Evolutionary conservation across 2,113 vertebrate species (phyloP).

Genomic region (Hippocampus mohnikei): DNA sequence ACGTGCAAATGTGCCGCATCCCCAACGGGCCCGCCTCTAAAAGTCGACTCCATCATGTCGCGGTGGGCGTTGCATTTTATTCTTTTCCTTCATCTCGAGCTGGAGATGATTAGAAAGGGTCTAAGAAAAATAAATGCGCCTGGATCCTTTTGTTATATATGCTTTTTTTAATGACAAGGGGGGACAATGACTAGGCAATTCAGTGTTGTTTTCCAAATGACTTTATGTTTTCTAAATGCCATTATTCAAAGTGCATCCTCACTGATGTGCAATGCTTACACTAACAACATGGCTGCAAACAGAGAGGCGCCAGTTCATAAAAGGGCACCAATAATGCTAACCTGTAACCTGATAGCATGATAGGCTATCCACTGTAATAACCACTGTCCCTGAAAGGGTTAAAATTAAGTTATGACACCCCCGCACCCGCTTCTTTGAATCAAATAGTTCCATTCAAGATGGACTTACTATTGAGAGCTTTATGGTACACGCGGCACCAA

Average conservation of each 20-base stretch:
- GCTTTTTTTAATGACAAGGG: neutral
- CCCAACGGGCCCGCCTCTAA: constrained; percentile 29
- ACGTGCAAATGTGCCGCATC: constrained; percentile 55
- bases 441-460: neutral
- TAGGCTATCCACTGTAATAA: too few relatives aligned
- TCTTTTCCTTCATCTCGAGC: neutral
- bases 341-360: too few relatives aligned
- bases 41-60: constrained; percentile 37
- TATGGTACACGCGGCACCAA: neutral
- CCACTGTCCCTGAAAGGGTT: neutral
- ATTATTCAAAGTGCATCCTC: too few relatives aligned
- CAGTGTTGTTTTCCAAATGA: too few relatives aligned
- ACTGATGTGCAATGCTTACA: too few relatives aligned
- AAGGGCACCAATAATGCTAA: too few relatives aligned
- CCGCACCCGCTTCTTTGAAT: neutral
- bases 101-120: constrained; percentile 32
- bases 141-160: neutral
- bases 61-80: constrained; percentile 11
- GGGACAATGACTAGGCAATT: too few relatives aligned
- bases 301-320: too few relatives aligned
- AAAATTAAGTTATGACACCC: neutral
- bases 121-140: constrained; percentile 6
- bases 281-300: too few relatives aligned
- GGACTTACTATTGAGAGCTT: neutral
- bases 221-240: too few relatives aligned